Conservation (phyloP, 2,888 invertebrate species). For the Rhingia rostrata region DNA sequence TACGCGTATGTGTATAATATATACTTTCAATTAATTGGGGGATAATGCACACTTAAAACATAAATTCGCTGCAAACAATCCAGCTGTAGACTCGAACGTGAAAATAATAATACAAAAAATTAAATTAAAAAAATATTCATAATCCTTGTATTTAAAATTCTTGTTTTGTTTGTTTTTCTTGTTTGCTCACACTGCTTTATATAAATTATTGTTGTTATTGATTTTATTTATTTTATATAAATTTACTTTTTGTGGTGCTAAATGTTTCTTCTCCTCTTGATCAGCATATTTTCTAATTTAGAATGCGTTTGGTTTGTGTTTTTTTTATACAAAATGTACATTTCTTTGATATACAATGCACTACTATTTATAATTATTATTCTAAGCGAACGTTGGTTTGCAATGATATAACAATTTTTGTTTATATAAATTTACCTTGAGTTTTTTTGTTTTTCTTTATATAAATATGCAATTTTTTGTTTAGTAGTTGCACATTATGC, state of each 20-base stretch:
- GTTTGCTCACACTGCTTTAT: neutral
- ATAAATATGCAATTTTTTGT: conserved; percentile 11
- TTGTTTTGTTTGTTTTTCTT: conserved; percentile 7
- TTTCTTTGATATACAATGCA: conserved; percentile 70
- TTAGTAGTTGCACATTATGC: conserved; percentile 39
- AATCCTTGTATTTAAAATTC: conserved; percentile 44
- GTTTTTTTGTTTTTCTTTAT: conserved; percentile 11
- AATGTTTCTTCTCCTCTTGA: conserved; percentile 36
- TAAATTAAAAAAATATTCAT: conserved; percentile 43
- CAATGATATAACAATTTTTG: conserved; percentile 69
- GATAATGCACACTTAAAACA: conserved; percentile 52
- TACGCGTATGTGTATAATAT: conserved; percentile 4
- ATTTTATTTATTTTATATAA: conserved; percentile 16
- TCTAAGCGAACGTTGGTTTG: conserved; percentile 71
- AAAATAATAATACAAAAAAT: conserved; percentile 23
- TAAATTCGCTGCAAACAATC: conserved; percentile 33
- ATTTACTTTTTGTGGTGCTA: conserved; percentile 39
- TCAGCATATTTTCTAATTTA: conserved; percentile 68
- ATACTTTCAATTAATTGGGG: conserved; percentile 44
- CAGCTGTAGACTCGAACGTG: conserved; percentile 10
- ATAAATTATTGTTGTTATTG: conserved; percentile 10
- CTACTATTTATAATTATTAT: conserved; percentile 62
- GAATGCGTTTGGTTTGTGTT: conserved; percentile 62
- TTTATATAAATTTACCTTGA: conserved; percentile 42
- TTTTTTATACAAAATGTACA: conserved; percentile 72